Base-by-base conservation (phyloP, 1,140 invertebrate genomes). In the Tachypleus tridentatus region DNA sequence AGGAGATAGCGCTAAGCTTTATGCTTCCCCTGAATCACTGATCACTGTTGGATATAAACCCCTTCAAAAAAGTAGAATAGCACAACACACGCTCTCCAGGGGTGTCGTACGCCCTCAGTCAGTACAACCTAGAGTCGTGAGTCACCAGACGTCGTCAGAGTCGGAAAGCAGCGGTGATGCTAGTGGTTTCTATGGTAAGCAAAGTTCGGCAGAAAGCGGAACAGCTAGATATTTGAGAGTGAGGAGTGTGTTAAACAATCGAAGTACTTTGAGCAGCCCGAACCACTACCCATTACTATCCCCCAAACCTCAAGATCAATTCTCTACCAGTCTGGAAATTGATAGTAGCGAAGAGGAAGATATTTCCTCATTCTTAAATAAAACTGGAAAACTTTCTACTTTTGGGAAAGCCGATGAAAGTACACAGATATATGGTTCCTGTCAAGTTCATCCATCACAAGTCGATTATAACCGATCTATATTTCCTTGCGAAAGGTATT, bases 271-370 rank as follows among this genome's bases (percentile, higher is more conserved):
- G 3, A 51, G 58, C 9, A 64, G 61, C 58, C 65, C 65, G 3
- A 66, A 66, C 8, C 65, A 66, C 48, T 63, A 66, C 10, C 65
- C 65, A 1, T 5, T 58, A 8, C 51, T 62, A 4, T 11, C 63
- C 47, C 63, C 61, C 56, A 29, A 29, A 29, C 29, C 29, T 29
- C 65, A 64, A 47, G 60, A 60, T 47, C 88, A 88, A 5, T 86
- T 87, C 4, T 91, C 91, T 62, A 89, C 89, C 1, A 89, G 91
- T 73, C 89, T 89, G 0, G 90, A 92, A 76, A 92, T 91, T 77
- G 72, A 91, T 64, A 58, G 62, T 4, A 70, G 66, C 29, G 70
- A 70, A 50, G 70, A 68, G 3, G 70, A 71, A 5, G 65, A 69
- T 48, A 56, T 60, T 29, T 57, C 65, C 4, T 62, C 65, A 29